Conservation (phyloP, 2,113 vertebrate genomes). For the Pungitius pungitius region DNA sequence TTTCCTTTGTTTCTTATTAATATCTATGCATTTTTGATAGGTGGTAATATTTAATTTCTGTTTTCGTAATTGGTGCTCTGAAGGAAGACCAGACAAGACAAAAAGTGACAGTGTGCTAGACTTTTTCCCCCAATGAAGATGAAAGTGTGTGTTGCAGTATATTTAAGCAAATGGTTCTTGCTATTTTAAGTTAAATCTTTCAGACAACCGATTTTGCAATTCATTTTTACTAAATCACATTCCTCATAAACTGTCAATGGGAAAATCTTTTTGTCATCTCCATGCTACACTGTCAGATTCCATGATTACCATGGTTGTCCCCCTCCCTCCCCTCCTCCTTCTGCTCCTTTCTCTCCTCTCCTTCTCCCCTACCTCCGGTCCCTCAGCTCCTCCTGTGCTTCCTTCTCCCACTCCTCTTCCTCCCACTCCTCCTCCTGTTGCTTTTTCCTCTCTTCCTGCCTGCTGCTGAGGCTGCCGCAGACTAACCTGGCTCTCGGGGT, state of each 20-base stretch:
- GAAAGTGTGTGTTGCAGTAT: slow-evolving; percentile 17
- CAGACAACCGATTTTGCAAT: slow-evolving; percentile 22
- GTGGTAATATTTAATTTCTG: neutral
- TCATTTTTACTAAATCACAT: slow-evolving; percentile 31
- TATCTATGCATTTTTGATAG: neutral
- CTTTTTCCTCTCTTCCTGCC: slow-evolving; percentile 64
- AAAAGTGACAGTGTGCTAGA: neutral
- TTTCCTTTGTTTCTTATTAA: neutral
- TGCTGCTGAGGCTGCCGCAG: slow-evolving; percentile 68
- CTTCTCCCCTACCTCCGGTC: slow-evolving; percentile 6
- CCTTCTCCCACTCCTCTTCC: slow-evolving; percentile 49
- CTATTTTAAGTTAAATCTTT: slow-evolving; percentile 39
- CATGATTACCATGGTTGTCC: slow-evolving; percentile 66
- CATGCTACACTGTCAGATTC: slow-evolving; percentile 58
- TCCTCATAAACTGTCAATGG: slow-evolving; percentile 29
- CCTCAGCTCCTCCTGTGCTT: slow-evolving; percentile 52
- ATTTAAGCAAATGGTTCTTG: slow-evolving; percentile 19
- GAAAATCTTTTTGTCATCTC: slow-evolving; percentile 57
- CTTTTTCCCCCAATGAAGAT: neutral
- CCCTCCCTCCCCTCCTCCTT: slow-evolving; percentile 41
- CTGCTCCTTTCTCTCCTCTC: slow-evolving; percentile 29
- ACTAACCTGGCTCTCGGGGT: slow-evolving; percentile 67
- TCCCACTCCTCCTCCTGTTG: slow-evolving; percentile 66
- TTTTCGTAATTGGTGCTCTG: slow-evolving; percentile 1
- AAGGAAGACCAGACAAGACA: neutral